Evolutionary conservation across 2,797 vertebrate genomes (phyloP).

Genomic region (Fratercula arctica): DNA sequence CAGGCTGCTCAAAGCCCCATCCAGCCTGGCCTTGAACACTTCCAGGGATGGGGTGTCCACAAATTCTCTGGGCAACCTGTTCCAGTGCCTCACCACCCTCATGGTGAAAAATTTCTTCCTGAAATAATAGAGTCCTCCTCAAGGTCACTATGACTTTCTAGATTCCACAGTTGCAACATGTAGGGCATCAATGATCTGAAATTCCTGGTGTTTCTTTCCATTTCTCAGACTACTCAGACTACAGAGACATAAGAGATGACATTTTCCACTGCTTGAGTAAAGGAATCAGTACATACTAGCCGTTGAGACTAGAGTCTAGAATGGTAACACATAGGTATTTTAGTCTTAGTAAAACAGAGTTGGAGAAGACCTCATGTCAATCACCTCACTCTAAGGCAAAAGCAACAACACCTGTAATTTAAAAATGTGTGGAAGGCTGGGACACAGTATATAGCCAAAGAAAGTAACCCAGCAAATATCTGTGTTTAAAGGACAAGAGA

Average conservation of each 20-base stretch:
- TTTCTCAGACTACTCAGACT: not conserved
- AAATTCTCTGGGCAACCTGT: not conserved
- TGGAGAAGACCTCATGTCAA: not conserved
- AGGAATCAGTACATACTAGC: not conserved
- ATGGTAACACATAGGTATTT: not conserved
- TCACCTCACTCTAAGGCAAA: not conserved
- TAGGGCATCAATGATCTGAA: not conserved
- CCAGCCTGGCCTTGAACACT: not conserved
- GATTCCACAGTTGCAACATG: not conserved
- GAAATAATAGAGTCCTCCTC: not conserved
- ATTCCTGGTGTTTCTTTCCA: not conserved
- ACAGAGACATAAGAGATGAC: not conserved
- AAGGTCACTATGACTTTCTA: not conserved
- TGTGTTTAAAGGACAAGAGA: not conserved
- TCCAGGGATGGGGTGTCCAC: not conserved
- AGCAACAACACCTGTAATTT: not conserved
- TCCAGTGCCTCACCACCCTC: not conserved
- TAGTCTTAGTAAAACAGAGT: not conserved
- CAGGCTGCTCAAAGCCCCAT: not conserved
- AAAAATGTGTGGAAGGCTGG: not conserved
- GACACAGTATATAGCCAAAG: accelerated
- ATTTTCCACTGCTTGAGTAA: not conserved
- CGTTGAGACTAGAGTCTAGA: not conserved
- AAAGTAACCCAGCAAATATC: not conserved
- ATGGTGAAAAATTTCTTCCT: not conserved